Evolutionary conservation across 2,113 vertebrate species (phyloP), one percentile per base, ranked within the genome.

Genomic region (Xyliphius kryptos): DNA sequence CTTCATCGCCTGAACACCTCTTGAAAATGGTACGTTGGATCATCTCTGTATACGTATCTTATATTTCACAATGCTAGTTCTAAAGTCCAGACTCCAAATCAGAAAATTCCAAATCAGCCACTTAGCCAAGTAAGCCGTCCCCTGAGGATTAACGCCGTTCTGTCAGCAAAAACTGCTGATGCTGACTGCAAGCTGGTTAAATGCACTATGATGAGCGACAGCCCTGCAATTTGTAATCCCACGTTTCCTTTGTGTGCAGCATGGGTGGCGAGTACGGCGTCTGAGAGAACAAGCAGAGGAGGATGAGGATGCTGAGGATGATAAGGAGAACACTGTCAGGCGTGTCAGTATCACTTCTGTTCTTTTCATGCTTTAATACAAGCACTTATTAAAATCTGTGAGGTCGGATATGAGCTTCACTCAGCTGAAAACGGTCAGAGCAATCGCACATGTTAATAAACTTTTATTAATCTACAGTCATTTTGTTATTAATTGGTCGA

Each of bases 231-330:
- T 32, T 32, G 26, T 32, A 53, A 32, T 54, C 21, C 21, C 50
- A 26, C 20, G 5, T 21, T 52, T 26, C 4, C 21, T 26, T 50
- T 17, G 37, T 61, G 26, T 50, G 26, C 44, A 60, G 53, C 6
- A n/a, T 12, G 46, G 19, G 12, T 16, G 44, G 37, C 43, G n/a
- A 5, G 9, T 11, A 9, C 2, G 2, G 16, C 6, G 43, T 16
- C 22, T 64, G 41, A 64, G 16, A 51, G 46, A n/a, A 57, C 53
- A 44, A 15, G 1, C n/a, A 17, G 46, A 44, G 16, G 36, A 43
- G 16, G 44, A 50, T 41, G 46, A 48, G 16, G 59, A 49, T 58
- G 57, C 6, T 48, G 52, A 64, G 12, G 52, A 56, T 48, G 47
- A 66, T 21, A 66, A 66, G 47, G 64, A 66, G 21, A 66, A 66